Evolutionary conservation across 2,888 invertebrate genomes (phyloP).

Genomic region (Tubiluchus corallicola): DNA sequence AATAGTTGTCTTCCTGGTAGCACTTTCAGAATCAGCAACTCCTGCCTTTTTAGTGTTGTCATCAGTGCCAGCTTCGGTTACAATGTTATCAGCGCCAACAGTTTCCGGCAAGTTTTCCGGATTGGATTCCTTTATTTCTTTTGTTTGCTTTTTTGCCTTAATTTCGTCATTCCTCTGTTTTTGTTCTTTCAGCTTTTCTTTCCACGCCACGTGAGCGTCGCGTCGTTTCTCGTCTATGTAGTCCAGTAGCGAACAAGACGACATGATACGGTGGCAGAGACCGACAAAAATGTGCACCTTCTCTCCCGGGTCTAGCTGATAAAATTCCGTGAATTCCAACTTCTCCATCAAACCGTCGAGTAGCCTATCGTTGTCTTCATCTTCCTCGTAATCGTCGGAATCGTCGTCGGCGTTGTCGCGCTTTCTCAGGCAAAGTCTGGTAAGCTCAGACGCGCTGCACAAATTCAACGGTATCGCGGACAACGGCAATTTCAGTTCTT

Average conservation of each 20-base stretch:
- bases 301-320: conserved; percentile 19
- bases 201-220: conserved; percentile 16
- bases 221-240: conserved; percentile 27
- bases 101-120: too few species aligned
- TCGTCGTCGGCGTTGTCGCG: conserved; percentile 17
- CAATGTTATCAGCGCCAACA: too few species aligned
- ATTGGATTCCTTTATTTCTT: too few species aligned
- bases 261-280: conserved; percentile 25
- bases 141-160: conserved; percentile 16
- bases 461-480: conserved; percentile 23
- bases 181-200: conserved; percentile 17
- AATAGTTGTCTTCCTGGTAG: too few species aligned
- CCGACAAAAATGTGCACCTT: conserved; percentile 24
- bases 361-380: conserved; percentile 19
- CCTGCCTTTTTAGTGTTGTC: too few species aligned
- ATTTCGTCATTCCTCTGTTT: conserved; percentile 19
- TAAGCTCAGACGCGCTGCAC: conserved; percentile 23
- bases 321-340: not conserved
- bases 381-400: conserved; percentile 13
- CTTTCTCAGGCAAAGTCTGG: conserved; percentile 22
- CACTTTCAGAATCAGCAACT: too few species aligned
- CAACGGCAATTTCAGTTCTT: conserved; percentile 21
- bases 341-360: not conserved
- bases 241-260: conserved; percentile 27
- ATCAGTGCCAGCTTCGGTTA: too few species aligned